These are phyloP conservation scores for Daubentonia madagascariensis DNA, from an alignment of 2,113 vertebrate genomes.

Conservation along the genomic window DNA sequence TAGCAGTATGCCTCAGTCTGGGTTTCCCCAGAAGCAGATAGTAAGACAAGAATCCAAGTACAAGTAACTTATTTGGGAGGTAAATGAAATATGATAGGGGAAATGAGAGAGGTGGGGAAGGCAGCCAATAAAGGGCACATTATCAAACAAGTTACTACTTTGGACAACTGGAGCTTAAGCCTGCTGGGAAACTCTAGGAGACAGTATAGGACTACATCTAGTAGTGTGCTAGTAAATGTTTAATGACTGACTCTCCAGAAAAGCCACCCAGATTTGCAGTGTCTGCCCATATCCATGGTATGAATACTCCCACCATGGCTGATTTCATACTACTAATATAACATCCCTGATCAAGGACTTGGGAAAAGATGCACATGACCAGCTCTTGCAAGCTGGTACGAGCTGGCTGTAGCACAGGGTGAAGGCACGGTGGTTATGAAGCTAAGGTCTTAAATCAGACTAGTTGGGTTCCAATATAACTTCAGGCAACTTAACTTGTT, in stretches of 20 bases:
- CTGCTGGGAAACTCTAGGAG: background rate
- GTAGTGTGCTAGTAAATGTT: accelerated
- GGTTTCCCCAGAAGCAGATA: background rate
- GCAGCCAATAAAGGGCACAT: background rate
- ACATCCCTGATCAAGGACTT: background rate
- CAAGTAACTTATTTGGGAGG: background rate
- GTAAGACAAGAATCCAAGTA: background rate
- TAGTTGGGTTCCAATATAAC: background rate
- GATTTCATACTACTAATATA: background rate
- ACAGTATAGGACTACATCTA: too few relatives aligned
- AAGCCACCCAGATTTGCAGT: background rate
- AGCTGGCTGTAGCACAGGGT: too few relatives aligned
- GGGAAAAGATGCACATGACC: background rate
- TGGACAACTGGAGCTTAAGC: background rate
- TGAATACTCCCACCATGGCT: background rate
- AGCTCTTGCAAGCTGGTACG: background rate
- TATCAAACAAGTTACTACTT: background rate
- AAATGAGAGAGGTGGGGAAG: background rate
- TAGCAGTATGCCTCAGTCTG: background rate
- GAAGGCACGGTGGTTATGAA: too few relatives aligned
- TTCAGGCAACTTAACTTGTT: background rate
- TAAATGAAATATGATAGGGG: background rate
- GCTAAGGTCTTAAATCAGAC: background rate
- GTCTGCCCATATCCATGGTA: background rate
- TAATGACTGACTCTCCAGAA: background rate